phyloP scores from a whole-genome alignment of 2,113 vertebrate species.

The Sakesphorus luctuosus region DNA sequence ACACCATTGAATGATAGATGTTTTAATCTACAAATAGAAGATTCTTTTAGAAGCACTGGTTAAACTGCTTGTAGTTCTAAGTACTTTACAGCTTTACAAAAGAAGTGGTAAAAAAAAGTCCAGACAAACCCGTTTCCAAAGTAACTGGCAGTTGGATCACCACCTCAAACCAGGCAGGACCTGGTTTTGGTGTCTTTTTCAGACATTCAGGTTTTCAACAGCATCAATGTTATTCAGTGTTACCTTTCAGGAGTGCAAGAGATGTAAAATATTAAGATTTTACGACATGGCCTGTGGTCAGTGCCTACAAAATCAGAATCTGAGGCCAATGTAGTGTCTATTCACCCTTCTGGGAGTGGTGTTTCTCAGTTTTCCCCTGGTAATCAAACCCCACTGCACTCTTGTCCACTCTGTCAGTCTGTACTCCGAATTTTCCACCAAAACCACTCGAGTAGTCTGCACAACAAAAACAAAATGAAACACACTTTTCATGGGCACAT shows the following conservation, averaged over 20 bases:
- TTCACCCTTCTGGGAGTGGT: constrained; percentile 93
- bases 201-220: neutral
- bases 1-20: neutral
- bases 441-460: constrained; percentile 92
- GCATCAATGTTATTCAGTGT: fast-evolving
- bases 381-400: constrained; percentile 95
- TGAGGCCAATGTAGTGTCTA: neutral
- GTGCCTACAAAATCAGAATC: neutral
- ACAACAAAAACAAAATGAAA: neutral
- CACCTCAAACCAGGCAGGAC: neutral
- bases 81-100: neutral
- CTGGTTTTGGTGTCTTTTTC: neutral
- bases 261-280: neutral
- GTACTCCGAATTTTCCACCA: constrained; percentile 90
- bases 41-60: neutral
- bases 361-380: constrained; percentile 91
- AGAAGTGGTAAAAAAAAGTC: neutral
- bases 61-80: neutral
- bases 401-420: constrained; percentile 95
- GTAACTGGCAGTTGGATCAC: neutral
- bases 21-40: neutral
- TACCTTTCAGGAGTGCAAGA: neutral
- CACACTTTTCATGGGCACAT: neutral
- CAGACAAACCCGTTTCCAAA: neutral
- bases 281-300: neutral